A percentile compares a stretch with the other conserved stretches of the same genome.
These are phyloP conservation scores for Synergus laeviventris DNA, from an alignment of 2,888 invertebrate species.

Conservation along the genomic window DNA sequence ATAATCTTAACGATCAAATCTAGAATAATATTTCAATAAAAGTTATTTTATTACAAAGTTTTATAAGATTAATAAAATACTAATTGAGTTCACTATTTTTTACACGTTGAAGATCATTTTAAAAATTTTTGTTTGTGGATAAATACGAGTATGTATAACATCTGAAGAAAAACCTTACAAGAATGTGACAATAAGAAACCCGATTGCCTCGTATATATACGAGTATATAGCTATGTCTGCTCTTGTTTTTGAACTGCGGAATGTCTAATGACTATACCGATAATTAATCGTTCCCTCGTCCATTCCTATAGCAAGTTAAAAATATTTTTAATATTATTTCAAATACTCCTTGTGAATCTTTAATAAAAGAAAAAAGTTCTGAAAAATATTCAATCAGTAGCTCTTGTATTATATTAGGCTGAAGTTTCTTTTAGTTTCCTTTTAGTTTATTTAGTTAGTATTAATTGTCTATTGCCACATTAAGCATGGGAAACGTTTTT, in stretches of 20 bases:
- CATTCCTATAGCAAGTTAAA: constrained; percentile 14
- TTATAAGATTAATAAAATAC: not conserved
- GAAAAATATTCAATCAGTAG: not conserved
- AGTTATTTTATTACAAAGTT: not conserved
- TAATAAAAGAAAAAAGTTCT: not conserved
- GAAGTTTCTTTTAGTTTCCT: no score
- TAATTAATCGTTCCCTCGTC: constrained; percentile 22
- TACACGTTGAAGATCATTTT: not conserved
- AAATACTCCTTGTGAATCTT: constrained; percentile 1
- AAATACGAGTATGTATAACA: not conserved
- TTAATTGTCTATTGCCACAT: no score
- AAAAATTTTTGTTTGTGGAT: not conserved
- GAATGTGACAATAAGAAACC: constrained; percentile 14
- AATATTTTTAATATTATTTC: constrained; percentile 34
- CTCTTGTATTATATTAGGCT: no score
- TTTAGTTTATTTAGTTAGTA: no score
- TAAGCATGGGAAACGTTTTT: no score
- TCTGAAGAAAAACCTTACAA: not conserved
- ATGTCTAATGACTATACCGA: not conserved
- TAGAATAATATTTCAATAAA: not conserved
- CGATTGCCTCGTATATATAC: not conserved
- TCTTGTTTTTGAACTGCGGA: constrained; percentile 23
- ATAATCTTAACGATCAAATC: not conserved
- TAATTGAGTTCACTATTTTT: not conserved
- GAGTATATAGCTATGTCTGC: constrained; percentile 14